phyloP scores from a whole-genome alignment of 2,113 vertebrate genomes.

The Epinephelus lanceolatus region DNA sequence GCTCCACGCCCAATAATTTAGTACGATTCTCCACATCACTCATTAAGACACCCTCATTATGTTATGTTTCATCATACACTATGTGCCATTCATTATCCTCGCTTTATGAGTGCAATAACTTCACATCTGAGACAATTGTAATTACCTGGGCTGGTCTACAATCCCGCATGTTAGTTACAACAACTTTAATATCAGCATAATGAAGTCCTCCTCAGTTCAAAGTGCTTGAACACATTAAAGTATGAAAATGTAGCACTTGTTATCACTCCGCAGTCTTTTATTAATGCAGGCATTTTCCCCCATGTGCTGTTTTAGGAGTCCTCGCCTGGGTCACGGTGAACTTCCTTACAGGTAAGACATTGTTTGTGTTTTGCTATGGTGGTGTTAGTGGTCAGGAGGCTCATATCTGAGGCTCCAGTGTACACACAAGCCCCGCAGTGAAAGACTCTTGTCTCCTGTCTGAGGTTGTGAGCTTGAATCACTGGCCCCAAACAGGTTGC shows the following conservation, averaged over 20 bases:
- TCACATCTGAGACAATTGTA: conserved; percentile 74
- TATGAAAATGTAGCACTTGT: conserved; percentile 13
- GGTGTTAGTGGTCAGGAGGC: conserved; percentile 73
- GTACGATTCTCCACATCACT: conserved; percentile 69
- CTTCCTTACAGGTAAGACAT: conserved; percentile 95
- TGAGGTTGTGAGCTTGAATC: conserved; percentile 70
- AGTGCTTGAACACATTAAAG: conserved; percentile 14
- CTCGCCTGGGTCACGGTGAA: conserved; percentile 99
- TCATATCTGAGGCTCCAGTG: conserved; percentile 71
- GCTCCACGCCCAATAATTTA: conserved; percentile 78
- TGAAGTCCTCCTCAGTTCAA: not conserved
- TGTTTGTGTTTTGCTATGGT: conserved; percentile 75
- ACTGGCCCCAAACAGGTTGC: conserved; percentile 51
- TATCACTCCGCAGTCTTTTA: conserved; percentile 35
- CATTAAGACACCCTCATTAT: conserved; percentile 65
- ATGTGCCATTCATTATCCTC: conserved; percentile 67
- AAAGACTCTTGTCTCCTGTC: conserved; percentile 74
- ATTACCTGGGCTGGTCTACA: conserved; percentile 75
- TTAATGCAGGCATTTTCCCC: conserved; percentile 58
- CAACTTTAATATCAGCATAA: conserved; percentile 34
- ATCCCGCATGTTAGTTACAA: conserved; percentile 21
- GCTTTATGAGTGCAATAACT: conserved; percentile 78
- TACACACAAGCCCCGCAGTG: conserved; percentile 63
- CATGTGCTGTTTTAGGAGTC: conserved; percentile 87
- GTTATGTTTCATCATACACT: conserved; percentile 66